Base-by-base conservation (phyloP, 2,113 vertebrate genomes). In the Anoplopoma fimbria region DNA sequence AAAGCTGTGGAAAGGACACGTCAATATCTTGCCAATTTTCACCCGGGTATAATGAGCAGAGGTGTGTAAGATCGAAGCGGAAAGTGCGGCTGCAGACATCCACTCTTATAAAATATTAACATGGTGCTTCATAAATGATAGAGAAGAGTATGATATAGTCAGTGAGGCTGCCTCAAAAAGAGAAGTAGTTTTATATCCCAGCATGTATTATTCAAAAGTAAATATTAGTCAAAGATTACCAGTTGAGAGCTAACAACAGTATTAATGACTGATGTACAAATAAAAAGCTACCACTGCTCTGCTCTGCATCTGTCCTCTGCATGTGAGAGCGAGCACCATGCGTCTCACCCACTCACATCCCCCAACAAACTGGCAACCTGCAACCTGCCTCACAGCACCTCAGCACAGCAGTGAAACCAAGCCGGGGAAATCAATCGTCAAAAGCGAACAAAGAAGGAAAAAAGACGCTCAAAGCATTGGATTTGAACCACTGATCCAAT, bases 41-140 rank as follows among this genome's bases (percentile, higher is more conserved):
- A 84, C 42, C 53, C 1, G 5, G 65, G 29, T 19, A 21, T 64
- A 57, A 79, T 61, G 65, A 51, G 36, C 68, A 76, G 84, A 89
- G 86, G 89, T 89, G 67, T 77, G 78, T 85, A 47, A 77, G 77
- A 89, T 2, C 60, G 61, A 80, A 51, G n/a, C 29, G 58, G 71
- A 91, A 92, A 86, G 90, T 84, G 76, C 73, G 75, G 89, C 88
- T 64, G 87, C 86, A 90, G 84, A 89, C 86, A 77, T 86, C 49
- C 69, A 70, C 33, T 84, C 88, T 89, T 29, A 94, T 94, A 70
- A 93, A 93, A 94, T 92, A 94, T 95, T 93, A 93, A 94, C 82
- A 83, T 2, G 55, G n/a, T 69, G 80, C 77, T 85, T 87, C 82
- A 91, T 87, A 75, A 90, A 93, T 91, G 80, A 91, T 86, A 71